Conservation (phyloP, 2,797 vertebrate species). For the Coluber constrictor region DNA sequence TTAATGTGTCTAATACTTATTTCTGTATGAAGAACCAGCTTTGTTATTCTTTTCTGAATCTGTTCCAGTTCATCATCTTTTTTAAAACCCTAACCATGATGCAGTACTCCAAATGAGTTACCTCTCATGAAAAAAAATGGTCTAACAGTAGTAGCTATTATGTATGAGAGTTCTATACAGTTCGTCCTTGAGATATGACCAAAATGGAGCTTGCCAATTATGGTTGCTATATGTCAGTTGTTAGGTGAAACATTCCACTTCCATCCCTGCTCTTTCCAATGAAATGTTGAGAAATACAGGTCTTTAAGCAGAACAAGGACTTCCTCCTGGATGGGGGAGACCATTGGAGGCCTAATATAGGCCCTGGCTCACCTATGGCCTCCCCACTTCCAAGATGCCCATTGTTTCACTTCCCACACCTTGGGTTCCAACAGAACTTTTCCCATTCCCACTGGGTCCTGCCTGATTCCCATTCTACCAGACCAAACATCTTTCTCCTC, state of each 20-base stretch:
- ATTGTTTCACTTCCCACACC: neutral
- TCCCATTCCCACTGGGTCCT: neutral
- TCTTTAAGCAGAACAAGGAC: neutral
- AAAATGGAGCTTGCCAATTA: neutral
- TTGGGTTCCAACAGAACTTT: neutral
- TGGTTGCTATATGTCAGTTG: neutral
- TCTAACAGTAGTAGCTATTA: neutral
- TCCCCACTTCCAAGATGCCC: neutral
- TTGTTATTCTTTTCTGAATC: neutral
- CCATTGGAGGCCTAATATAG: neutral
- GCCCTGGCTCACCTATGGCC: too few species aligned
- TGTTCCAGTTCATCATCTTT: neutral
- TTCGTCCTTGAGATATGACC: neutral
- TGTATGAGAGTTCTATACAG: neutral
- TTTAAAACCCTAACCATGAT: neutral
- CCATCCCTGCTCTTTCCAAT: neutral
- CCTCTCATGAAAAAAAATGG: neutral
- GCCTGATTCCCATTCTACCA: neutral
- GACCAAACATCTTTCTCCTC: neutral
- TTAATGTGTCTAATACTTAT: neutral
- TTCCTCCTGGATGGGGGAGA: neutral
- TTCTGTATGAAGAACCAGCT: neutral
- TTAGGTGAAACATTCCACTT: neutral
- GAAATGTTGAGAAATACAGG: neutral
- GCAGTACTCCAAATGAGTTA: neutral